A percentile compares a stretch with the other conserved stretches of the same genome.
Conservation (phyloP, 2,888 invertebrate genomes). For the Drosophila kambysellisi region DNA sequence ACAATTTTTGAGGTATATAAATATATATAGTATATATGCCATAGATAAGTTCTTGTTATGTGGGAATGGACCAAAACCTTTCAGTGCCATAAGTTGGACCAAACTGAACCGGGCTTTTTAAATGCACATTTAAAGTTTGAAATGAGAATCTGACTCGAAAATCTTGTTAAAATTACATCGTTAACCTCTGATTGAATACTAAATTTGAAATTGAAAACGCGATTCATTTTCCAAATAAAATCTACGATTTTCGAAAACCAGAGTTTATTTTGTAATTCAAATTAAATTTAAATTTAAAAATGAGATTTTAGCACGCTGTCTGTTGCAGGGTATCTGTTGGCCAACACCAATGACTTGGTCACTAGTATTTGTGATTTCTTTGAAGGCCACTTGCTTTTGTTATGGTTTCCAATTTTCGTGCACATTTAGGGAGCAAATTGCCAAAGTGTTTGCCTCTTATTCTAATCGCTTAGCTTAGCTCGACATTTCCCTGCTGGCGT, state of each 20-base stretch:
- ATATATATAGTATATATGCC: background rate
- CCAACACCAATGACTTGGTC: background rate
- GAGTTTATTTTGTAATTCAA: background rate
- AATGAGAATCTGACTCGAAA: no score
- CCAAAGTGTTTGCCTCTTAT: conserved; percentile 1
- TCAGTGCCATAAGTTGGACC: no score
- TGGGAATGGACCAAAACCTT: no score
- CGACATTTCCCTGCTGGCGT: conserved; percentile 4
- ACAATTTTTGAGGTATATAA: background rate
- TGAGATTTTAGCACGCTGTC: background rate
- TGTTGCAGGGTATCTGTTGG: conserved; percentile 7
- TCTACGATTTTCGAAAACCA: background rate
- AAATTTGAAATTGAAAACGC: background rate
- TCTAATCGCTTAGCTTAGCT: conserved; percentile 20
- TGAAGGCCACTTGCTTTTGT: background rate
- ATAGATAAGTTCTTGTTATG: no score
- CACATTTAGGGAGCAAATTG: background rate
- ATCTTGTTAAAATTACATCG: no score
- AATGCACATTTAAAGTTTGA: no score
- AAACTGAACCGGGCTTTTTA: no score
- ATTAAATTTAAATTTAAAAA: background rate
- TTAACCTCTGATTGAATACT: no score
- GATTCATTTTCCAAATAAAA: background rate
- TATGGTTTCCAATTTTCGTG: background rate
- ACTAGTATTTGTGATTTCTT: background rate